Conservation (phyloP, 2,113 vertebrate genomes). For the Psephotus haematonotus region DNA sequence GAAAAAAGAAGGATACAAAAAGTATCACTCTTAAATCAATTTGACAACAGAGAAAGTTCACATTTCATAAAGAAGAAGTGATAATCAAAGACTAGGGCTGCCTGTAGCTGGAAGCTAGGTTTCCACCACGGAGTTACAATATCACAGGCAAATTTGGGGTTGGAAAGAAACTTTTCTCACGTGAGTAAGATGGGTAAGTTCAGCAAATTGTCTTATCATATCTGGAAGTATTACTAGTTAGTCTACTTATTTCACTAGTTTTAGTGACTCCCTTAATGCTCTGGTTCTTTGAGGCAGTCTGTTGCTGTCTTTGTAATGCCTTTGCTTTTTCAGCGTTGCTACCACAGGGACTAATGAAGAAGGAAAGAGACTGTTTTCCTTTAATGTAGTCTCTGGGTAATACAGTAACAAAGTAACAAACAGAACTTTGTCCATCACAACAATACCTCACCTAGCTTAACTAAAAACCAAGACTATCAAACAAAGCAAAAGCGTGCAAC, state of each 20-base stretch:
- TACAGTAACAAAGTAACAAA: neutral
- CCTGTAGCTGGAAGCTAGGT: neutral
- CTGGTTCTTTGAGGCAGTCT: neutral
- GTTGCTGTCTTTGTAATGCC: neutral
- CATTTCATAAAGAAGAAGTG: neutral
- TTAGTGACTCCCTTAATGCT: neutral
- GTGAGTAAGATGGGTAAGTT: neutral
- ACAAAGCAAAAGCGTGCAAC: neutral
- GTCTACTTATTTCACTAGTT: neutral
- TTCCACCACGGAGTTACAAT: neutral
- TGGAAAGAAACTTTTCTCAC: neutral
- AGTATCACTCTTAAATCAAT: neutral
- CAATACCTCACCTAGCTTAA: neutral
- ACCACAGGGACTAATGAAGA: neutral
- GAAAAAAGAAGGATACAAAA: neutral
- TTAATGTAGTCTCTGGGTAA: neutral
- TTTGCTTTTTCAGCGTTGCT: neutral
- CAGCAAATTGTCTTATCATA: neutral
- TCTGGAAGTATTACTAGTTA: neutral
- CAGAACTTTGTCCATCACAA: neutral
- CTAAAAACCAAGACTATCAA: neutral
- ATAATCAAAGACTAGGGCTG: neutral
- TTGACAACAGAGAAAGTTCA: neutral
- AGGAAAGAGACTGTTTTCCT: neutral
- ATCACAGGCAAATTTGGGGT: neutral